Base-by-base conservation (phyloP, 2,888 invertebrate genomes). In the Acrobasis suavella region DNA sequence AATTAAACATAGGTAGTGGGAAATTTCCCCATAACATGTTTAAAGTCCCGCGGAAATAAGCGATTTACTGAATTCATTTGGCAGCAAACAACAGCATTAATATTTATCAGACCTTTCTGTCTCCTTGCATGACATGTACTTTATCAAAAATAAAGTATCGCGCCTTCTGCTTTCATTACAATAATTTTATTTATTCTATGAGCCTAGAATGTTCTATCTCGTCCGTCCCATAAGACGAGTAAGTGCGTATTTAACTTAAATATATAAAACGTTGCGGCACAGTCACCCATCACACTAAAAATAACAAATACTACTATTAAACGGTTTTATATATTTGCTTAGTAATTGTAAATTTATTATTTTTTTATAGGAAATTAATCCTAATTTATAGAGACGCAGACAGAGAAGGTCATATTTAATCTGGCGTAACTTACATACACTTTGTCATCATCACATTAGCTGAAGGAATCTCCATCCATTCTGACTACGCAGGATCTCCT, bases 11-110 rank as follows among this genome's bases (percentile, higher is more conserved):
- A 8, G 32, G 32, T 22, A 1, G 50, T 8, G 51, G 39, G 60
- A 51, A 51, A 50, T 38, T 60, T 52, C 38, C 50, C 51, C 42
- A 37, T 37, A 60, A 32, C 6, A 59, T 60, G 59, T 55, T 62
- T 59, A 56, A 42, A 59, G 59, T 55, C 39, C 50, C 50, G 39
- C 55, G 50, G 60, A 62, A 56, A 60, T 52, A 56, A 62, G 58
- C 60, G 50, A 52, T 39, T 59, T 58, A 49, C 60, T 65, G 65
- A 62, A 62, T 65, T 39, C 54, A 65, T 65, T 65, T 61, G 58
- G 52, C 60, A 62, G 59, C 14, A 56, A 58, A 62, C 62, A 66
- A 64, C 66, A 54, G 32, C 66, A 64, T 66, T 64, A 66, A 64
- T 62, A 66, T 66, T 62, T 62, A 66, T 65, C 22, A 60, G 63